A percentile compares a stretch with the other conserved stretches of the same genome.
Conservation (phyloP, 1,140 invertebrate species). For the Ditylenchus dipsaci region DNA sequence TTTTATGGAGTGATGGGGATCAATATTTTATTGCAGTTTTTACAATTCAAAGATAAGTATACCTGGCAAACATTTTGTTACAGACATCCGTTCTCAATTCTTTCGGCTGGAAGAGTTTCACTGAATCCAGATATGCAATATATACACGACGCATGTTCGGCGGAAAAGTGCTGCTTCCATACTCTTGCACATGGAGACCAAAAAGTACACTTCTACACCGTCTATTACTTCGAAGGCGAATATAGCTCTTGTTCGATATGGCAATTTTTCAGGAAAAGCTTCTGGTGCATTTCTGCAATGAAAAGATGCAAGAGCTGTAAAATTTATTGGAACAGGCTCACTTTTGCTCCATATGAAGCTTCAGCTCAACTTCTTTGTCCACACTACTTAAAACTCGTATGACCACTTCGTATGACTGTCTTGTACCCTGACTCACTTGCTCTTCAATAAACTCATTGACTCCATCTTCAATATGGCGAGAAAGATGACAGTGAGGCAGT, state of each 20-base stretch:
- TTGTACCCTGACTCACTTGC: conserved; percentile 82
- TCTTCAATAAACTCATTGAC: conserved; percentile 93
- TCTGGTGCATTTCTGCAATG: conserved; percentile 71
- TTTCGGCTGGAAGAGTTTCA: conserved; percentile 96
- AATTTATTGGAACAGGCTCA: conserved; percentile 42
- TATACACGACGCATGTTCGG: conserved; percentile 96
- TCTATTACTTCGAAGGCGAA: conserved; percentile 99
- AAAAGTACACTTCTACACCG: conserved; percentile 98
- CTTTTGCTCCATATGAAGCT: conserved; percentile 85
- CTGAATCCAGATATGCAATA: conserved; percentile 97
- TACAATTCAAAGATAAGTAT: no score
- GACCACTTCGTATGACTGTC: conserved; percentile 73
- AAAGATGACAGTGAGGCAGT: conserved; percentile 53
- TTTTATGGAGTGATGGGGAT: no score
- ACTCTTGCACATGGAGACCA: conserved; percentile 99
- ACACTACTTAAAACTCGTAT: conserved; percentile 94
- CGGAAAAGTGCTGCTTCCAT: conserved; percentile 86
- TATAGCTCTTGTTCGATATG: conserved; percentile 92
- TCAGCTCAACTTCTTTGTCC: conserved; percentile 96
- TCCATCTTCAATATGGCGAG: conserved; percentile 79
- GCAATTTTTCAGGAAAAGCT: conserved; percentile 85
- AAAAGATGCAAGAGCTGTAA: not conserved
- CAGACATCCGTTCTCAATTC: conserved; percentile 96
- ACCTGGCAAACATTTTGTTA: conserved; percentile 93
- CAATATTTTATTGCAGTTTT: no score